A percentile compares a stretch with the other conserved stretches of the same genome.
phyloP scores from a whole-genome alignment of 2,888 invertebrate genomes.

The Barypeithes pellucidus region DNA sequence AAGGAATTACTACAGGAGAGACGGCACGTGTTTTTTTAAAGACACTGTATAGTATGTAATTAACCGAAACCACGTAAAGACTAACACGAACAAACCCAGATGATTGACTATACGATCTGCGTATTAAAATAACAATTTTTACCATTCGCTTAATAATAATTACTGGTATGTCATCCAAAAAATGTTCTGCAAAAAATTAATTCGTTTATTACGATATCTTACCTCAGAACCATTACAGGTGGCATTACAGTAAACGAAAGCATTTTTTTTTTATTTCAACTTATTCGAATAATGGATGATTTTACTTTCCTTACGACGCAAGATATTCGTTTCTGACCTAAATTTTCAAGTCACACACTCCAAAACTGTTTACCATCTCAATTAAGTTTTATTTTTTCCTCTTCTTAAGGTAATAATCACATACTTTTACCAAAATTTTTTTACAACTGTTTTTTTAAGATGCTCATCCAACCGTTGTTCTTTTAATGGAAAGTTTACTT shows the following conservation, averaged over 20 bases:
- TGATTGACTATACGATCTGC: no score
- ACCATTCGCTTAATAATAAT: no score
- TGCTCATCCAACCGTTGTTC: conserved; percentile 25
- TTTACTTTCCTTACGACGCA: conserved; percentile 37
- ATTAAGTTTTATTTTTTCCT: conserved; percentile 29
- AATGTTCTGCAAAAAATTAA: no score
- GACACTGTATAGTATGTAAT: no score
- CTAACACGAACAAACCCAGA: no score
- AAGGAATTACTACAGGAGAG: no score
- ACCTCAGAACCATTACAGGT: neutral
- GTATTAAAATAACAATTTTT: no score
- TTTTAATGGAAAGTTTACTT: conserved; percentile 40
- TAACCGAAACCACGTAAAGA: no score
- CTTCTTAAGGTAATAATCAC: conserved; percentile 31
- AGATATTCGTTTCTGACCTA: conserved; percentile 37
- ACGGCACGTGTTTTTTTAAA: no score
- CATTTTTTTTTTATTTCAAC: conserved; percentile 9
- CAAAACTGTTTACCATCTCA: conserved; percentile 26
- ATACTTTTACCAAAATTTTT: conserved; percentile 39
- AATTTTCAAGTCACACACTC: conserved; percentile 22
- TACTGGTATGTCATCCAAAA: no score
- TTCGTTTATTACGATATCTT: neutral
- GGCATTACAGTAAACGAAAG: conserved; percentile 34
- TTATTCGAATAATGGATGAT: conserved; percentile 21
- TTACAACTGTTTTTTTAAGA: conserved; percentile 13